phyloP scores from a whole-genome alignment of 2,797 vertebrate species.

The Epinephelus awoara region DNA sequence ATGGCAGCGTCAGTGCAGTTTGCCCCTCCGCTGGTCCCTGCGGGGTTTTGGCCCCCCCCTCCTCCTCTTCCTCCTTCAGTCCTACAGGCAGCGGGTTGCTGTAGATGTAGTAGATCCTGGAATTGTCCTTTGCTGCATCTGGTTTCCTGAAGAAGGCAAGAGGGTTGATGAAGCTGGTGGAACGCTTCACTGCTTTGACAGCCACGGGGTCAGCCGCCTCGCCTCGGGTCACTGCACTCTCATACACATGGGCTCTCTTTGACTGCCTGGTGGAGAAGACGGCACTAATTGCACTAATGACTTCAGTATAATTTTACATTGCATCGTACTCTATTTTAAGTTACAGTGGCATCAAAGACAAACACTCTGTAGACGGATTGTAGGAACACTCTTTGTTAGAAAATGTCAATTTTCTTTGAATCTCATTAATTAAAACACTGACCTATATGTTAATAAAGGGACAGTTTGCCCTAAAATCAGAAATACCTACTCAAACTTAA shows the following conservation, averaged over 20 bases:
- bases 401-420: background rate
- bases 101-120: slow-evolving; percentile 86
- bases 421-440: background rate
- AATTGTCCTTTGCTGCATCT: slow-evolving; percentile 70
- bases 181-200: slow-evolving; percentile 75
- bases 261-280: slow-evolving; percentile 66
- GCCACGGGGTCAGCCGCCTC: slow-evolving; percentile 60
- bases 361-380: background rate
- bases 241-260: slow-evolving; percentile 78
- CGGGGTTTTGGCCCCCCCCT: slow-evolving; percentile 25
- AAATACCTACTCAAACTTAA: no score
- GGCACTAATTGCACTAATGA: slow-evolving; percentile 23
- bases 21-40: slow-evolving; percentile 26
- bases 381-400: no score
- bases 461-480: no score
- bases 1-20: slow-evolving; percentile 11
- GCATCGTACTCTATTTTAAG: background rate
- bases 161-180: slow-evolving; percentile 79
- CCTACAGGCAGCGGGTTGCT: slow-evolving; percentile 83
- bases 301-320: background rate
- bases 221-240: slow-evolving; percentile 72
- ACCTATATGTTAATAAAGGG: no score
- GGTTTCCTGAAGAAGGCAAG: slow-evolving; percentile 73
- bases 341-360: background rate
- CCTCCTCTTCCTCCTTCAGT: slow-evolving; percentile 77